Evolutionary conservation across 2,888 invertebrate species (phyloP).

Genomic region (Syrista parreyssii): DNA sequence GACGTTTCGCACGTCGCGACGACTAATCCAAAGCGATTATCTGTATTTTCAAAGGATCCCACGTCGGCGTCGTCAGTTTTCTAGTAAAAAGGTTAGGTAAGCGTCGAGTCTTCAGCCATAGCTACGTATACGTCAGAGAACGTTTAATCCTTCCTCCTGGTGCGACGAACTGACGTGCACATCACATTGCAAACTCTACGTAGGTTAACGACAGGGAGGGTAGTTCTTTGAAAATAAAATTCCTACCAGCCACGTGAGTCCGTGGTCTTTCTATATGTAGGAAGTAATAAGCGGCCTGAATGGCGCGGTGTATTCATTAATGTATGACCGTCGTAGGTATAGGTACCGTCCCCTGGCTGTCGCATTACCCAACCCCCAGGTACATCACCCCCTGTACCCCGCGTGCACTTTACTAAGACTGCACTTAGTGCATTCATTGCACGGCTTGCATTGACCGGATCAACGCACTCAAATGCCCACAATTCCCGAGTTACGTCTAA

Average conservation of each 20-base stretch:
- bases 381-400: slow-evolving; percentile 7
- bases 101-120: not conserved
- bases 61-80: not conserved
- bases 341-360: slow-evolving; percentile 28
- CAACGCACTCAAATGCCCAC: slow-evolving; percentile 50
- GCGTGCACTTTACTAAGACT: slow-evolving; percentile 46
- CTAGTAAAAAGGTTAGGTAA: not conserved
- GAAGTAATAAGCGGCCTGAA: slow-evolving; percentile 56
- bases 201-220: slow-evolving; percentile 7
- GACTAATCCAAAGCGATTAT: not conserved
- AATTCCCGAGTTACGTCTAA: not conserved
- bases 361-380: slow-evolving; percentile 32
- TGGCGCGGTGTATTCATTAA: slow-evolving; percentile 54
- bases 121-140: not conserved
- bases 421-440: slow-evolving; percentile 58
- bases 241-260: not conserved
- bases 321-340: slow-evolving; percentile 42
- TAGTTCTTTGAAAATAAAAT: slow-evolving; percentile 20
- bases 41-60: not conserved
- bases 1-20: not conserved
- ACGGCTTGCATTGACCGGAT: slow-evolving; percentile 56
- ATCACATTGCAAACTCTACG: not conserved
- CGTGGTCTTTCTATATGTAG: slow-evolving; percentile 26
- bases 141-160: not conserved
- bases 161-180: not conserved